phyloP scores from a whole-genome alignment of 2,113 vertebrate species.

The Neomonachus schauinslandi region DNA sequence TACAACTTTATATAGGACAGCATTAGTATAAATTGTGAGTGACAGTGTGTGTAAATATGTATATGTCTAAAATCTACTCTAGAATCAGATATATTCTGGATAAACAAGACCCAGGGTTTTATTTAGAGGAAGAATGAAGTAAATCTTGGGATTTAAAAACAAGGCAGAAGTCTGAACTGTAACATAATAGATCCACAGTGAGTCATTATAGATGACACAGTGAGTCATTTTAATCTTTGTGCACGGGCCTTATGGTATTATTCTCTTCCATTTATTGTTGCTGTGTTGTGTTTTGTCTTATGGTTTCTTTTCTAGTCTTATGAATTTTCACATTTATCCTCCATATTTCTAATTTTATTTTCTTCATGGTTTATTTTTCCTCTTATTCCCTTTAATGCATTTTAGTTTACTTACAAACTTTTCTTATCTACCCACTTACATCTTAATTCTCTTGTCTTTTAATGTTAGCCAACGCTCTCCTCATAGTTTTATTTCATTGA shows the following conservation, averaged over 20 bases:
- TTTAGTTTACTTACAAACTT: background rate
- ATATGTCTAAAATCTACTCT: background rate
- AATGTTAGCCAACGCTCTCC: background rate
- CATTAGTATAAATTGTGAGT: background rate
- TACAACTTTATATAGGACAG: background rate
- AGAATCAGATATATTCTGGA: background rate
- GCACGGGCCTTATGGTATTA: background rate
- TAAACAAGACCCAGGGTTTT: background rate
- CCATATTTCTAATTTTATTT: slow-evolving; percentile 35
- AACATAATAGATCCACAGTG: background rate
- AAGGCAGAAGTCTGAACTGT: background rate
- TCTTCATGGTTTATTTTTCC: background rate
- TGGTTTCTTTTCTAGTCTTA: background rate
- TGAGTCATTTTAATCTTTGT: background rate
- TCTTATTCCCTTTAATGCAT: background rate
- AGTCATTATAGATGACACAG: too few relatives aligned
- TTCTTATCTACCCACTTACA: background rate
- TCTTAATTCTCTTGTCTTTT: background rate
- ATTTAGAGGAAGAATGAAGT: background rate
- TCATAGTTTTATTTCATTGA: background rate
- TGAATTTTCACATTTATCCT: slow-evolving; percentile 14
- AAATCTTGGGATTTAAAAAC: background rate
- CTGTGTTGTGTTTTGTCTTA: background rate
- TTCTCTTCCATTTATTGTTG: background rate
- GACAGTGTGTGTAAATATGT: background rate